Base-by-base conservation (phyloP, 2,888 invertebrate genomes). In the Lathronympha strigana region DNA sequence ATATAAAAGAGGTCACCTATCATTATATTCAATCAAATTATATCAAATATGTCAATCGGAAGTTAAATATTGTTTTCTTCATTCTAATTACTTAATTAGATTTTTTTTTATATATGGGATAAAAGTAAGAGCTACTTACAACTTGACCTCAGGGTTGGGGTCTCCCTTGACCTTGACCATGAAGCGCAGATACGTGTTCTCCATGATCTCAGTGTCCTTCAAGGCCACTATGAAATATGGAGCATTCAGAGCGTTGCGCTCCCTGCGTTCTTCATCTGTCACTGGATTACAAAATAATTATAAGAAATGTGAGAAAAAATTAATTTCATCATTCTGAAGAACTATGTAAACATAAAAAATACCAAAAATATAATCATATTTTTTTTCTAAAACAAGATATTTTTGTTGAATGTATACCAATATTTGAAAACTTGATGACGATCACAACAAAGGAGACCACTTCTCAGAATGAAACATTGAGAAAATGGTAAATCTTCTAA, bases 81-180 rank as follows among this genome's bases (percentile, higher is more conserved):
- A n/a, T n/a, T n/a, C n/a, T n/a, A n/a, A n/a, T n/a, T n/a, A n/a
- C n/a, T n/a, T n/a, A n/a, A n/a, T n/a, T n/a, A n/a, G n/a, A n/a
- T n/a, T n/a, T n/a, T n/a, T n/a, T n/a, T n/a, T n/a, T n/a, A n/a
- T n/a, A n/a, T n/a, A n/a, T n/a, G n/a, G n/a, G n/a, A n/a, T n/a
- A 15, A 3, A 38, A 2, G 21, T 3, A 38, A 15, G 1, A 40
- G 9, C 3, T 19, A 64, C 96, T 95, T 92, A 98, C 98, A 99
- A 98, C 86, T 95, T 95, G 51, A 99, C 94, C 70, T 95, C 95
- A 0, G 99, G 99, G 80, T 95, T 96, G 0, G 98, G 98, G 75
- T 97, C 95, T 9, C 98, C 98, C 73, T 95, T 95, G 60, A 97
- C 95, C 86, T 96, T 96, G 67, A 98, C 94, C 95, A 98, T 96